Base-by-base conservation (phyloP, 2,797 vertebrate species). In the Cyclopterus lumpus region DNA sequence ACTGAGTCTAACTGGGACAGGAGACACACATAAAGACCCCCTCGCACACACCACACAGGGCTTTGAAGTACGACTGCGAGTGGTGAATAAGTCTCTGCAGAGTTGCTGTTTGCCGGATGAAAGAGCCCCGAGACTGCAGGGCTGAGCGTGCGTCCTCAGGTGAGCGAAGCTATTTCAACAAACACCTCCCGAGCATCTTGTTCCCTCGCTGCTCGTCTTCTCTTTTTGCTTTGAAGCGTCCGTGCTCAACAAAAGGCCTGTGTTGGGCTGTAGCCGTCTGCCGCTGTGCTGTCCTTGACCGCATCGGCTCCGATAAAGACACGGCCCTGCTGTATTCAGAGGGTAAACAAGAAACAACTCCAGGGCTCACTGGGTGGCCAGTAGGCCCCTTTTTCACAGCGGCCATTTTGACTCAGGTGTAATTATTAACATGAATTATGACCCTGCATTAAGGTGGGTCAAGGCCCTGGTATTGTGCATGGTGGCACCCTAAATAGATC, bases 51-150 rank as follows among this genome's bases (percentile, higher is more conserved):
- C 58, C 18, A 11, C 82, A 78, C 67, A 30, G 54, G 38, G 54
- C 83, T 92, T 92, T 92, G 89, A 93, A 88, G 84, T 89, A 10
- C 75, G 80, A 78, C 66, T 69, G 77, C 59, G 68, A 77, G 79
- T 12, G 30, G 55, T 68, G 8, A 2, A 69, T 2, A 60, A 70
- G 81, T 89, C 90, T 90, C 90, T 79, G 73, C 72, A 88, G 87
- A 85, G 72, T 79, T 86, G 54, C 11, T 85, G 81, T 88, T 89
- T 84, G 85, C 70, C 24, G 72, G 91, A 92, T 93, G 80, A 92
- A 89, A 89, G 82, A 86, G 85, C 75, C 77, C 78, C 48, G 79
- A 88, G 86, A 80, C 84, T 86, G 82, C 86, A 81, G 79, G 81
- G 82, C 38, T 67, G 78, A 80, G 73, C 70, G 61, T 60, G 71